phyloP scores from a whole-genome alignment of 2,113 vertebrate species.

The Perca flavescens region DNA sequence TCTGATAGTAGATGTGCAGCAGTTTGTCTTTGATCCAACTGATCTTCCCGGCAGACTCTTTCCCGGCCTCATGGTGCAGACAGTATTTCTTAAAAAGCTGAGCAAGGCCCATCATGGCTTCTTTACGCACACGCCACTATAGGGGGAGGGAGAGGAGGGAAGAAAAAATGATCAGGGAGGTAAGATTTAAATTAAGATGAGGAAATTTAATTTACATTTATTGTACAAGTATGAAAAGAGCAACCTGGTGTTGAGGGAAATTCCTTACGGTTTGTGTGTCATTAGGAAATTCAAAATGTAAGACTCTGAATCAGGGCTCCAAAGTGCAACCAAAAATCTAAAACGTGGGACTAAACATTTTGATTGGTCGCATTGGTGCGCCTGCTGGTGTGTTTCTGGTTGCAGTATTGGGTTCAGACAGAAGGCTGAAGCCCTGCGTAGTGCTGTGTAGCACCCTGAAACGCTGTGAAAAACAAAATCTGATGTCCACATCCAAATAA shows the following conservation, averaged over 20 bases:
- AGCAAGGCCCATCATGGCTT: constrained; percentile 99
- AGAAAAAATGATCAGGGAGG: background rate
- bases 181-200: background rate
- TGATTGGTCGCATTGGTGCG: too few relatives aligned
- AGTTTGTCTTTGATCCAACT: constrained; percentile 99
- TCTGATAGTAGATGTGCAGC: constrained; percentile 99
- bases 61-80: constrained; percentile 97
- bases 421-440: too few relatives aligned
- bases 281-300: background rate
- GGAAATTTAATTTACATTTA: background rate
- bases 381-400: too few relatives aligned
- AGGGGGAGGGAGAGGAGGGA: background rate
- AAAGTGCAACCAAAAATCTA: too few relatives aligned
- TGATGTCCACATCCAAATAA: too few relatives aligned
- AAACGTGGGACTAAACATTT: too few relatives aligned
- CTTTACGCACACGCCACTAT: constrained; percentile 98
- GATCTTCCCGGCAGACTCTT: constrained; percentile 96
- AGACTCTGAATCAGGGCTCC: too few relatives aligned
- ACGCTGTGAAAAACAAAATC: too few relatives aligned
- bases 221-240: constrained; percentile 3
- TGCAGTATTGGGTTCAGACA: too few relatives aligned
- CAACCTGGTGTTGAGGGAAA: background rate
- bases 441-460: too few relatives aligned
- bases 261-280: background rate
- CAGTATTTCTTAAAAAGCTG: constrained; percentile 98